phyloP scores from a whole-genome alignment of 2,888 invertebrate species.

The Caenorhabditis macrosperma region DNA sequence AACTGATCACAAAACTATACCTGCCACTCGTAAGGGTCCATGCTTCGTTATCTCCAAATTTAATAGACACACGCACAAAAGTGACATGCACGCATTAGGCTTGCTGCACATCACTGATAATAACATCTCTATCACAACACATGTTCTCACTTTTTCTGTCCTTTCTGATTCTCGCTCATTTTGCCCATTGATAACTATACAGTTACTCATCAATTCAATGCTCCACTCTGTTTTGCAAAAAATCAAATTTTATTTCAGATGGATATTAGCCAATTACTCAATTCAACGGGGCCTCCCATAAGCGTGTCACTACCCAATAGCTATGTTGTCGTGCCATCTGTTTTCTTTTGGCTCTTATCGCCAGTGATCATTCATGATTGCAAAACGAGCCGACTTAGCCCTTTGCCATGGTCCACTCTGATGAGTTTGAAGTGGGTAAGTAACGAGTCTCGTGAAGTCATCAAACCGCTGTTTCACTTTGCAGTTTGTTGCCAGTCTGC shows the following conservation, averaged over 20 bases:
- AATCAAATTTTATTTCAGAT: conserved; percentile 32
- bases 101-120: conserved; percentile 19
- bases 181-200: background rate
- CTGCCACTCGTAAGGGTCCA: background rate
- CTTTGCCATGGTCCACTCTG: conserved; percentile 73
- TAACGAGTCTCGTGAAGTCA: background rate
- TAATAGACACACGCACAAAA: background rate
- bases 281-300: conserved; percentile 51
- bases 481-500: conserved; percentile 58
- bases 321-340: conserved; percentile 68
- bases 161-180: conserved; percentile 10
- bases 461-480: conserved; percentile 19
- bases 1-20: background rate
- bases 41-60: conserved; percentile 2
- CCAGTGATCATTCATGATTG: conserved; percentile 74
- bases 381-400: conserved; percentile 46
- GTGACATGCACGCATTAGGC: conserved; percentile 27
- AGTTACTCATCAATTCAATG: background rate
- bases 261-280: conserved; percentile 31
- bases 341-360: conserved; percentile 73
- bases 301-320: conserved; percentile 44
- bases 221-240: background rate
- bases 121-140: conserved; percentile 38
- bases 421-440: conserved; percentile 74
- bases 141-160: conserved; percentile 22